Base-by-base conservation (phyloP, 2,797 vertebrate species). In the Sparus aurata region DNA sequence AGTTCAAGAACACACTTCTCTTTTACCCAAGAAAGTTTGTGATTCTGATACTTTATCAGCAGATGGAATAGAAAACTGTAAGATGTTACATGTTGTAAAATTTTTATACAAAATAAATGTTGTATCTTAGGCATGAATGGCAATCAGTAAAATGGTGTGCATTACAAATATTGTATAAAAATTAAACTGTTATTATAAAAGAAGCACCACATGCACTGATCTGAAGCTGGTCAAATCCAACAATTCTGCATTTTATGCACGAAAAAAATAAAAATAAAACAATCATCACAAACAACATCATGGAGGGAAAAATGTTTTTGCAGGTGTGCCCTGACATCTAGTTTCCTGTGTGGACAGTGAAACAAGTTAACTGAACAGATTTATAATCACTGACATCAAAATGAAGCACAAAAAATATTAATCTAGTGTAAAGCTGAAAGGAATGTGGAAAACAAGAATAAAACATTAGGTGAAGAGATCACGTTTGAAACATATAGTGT, bases 101-200 rank as follows among this genome's bases (percentile, higher is more conserved):
- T 23, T 54, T 69, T 50, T 45, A 73, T 75, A 75, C 15, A 78
- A 79, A 82, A 72, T 65, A 84, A 55, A 46, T 64, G 69, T 22
- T 55, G 13, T 58, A 20, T 20, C 61, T 80, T 23, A 67, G 49
- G 68, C 12, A 55, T 52, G 11, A 69, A 22, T 25, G 2, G 58
- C 0, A 0, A 79, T 79, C 58, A 57, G 66, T 77, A 55, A 80
- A 68, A 71, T 1, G 0, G 11, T 75, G 25, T 67, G 12, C 4
- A 72, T 38, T 66, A 61, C 15, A 61, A 66, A 68, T 64, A 27
- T 8, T 58, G 18, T 54, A 27, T 58, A 18, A 79, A 66, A 81
- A 63, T 34, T 1, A 84, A 75, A 45, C 17, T 25, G 41, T 18
- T n/a, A 5, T 82, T 67, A 59, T 62, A 61, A 54, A 70, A 58